These are phyloP conservation scores for Drosophila monieri DNA, from an alignment of 2,888 invertebrate species.

Conservation along the genomic window DNA sequence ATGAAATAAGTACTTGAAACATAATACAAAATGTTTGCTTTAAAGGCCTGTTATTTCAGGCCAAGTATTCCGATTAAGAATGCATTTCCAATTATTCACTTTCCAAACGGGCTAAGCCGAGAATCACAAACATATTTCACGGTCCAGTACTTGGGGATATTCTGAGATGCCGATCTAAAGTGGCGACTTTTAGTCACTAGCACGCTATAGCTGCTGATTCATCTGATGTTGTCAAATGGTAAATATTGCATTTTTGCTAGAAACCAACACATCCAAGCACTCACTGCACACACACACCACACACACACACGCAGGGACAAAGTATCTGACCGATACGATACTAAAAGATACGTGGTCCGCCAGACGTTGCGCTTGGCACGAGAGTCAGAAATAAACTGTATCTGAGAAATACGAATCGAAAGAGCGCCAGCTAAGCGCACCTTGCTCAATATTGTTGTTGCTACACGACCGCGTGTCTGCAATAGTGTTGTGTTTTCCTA, in stretches of 20 bases:
- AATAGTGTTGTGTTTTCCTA: constrained; percentile 13
- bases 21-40: constrained; percentile 6
- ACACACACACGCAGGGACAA: constrained; percentile 46
- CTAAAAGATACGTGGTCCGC: constrained; percentile 61
- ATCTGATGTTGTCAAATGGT: constrained; percentile 31
- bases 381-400: constrained; percentile 82
- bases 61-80: not conserved
- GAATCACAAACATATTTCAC: not conserved
- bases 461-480: constrained; percentile 23
- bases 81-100: not conserved
- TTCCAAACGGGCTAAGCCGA: not conserved
- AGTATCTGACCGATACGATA: constrained; percentile 49
- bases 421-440: constrained; percentile 73
- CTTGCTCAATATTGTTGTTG: constrained; percentile 74
- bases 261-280: constrained; percentile 28
- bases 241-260: constrained; percentile 37
- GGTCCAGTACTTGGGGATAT: constrained; percentile 14
- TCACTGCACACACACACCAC: constrained; percentile 15
- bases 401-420: constrained; percentile 53
- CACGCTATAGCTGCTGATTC: constrained; percentile 16
- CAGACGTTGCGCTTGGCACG: constrained; percentile 78
- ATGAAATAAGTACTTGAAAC: constrained; percentile 1
- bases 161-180: not conserved
- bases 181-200: constrained; percentile 18
- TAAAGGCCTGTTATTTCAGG: constrained; percentile 14